phyloP scores from a whole-genome alignment of 2,888 invertebrate genomes.

The Drosophila yooni region DNA sequence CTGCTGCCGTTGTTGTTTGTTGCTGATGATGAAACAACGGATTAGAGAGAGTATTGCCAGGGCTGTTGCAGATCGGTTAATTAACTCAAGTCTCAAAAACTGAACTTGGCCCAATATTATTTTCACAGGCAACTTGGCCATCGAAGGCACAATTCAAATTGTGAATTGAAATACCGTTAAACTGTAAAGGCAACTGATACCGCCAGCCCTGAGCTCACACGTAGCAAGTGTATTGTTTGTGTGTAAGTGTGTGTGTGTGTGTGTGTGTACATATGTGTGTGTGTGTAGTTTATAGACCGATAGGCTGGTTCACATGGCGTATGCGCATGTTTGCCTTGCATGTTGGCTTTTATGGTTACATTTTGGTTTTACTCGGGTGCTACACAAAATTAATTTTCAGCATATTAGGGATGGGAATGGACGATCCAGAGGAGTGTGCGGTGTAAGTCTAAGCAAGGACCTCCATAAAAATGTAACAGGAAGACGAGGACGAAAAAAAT shows the following conservation, averaged over 20 bases:
- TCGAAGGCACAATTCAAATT: slow-evolving; percentile 31
- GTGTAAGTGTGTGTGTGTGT: neutral
- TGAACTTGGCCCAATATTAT: neutral
- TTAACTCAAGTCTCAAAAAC: neutral
- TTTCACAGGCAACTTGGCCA: slow-evolving; percentile 1
- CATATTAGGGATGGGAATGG: slow-evolving; percentile 24
- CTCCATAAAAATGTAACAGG: slow-evolving; percentile 52
- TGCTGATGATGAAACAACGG: slow-evolving; percentile 1
- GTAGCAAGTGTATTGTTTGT: neutral
- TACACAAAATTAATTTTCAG: slow-evolving; percentile 70
- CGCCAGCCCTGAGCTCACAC: slow-evolving; percentile 1
- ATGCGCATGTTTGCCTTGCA: slow-evolving; percentile 68
- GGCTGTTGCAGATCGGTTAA: slow-evolving; percentile 13
- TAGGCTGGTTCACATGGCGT: slow-evolving; percentile 66
- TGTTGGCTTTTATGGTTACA: slow-evolving; percentile 67
- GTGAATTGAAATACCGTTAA: slow-evolving; percentile 45
- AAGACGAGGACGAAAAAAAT: slow-evolving; percentile 41
- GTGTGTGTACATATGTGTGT: slow-evolving; percentile 1
- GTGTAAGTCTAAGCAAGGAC: slow-evolving; percentile 1
- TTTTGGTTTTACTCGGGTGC: slow-evolving; percentile 49
- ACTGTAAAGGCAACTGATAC: slow-evolving; percentile 5
- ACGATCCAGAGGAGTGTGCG: neutral
- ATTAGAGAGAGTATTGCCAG: slow-evolving; percentile 13
- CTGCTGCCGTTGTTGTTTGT: slow-evolving; percentile 3
- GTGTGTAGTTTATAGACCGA: slow-evolving; percentile 50